Evolutionary conservation across 1,140 invertebrate genomes (phyloP).

Genomic region (Drosophila sproati): DNA sequence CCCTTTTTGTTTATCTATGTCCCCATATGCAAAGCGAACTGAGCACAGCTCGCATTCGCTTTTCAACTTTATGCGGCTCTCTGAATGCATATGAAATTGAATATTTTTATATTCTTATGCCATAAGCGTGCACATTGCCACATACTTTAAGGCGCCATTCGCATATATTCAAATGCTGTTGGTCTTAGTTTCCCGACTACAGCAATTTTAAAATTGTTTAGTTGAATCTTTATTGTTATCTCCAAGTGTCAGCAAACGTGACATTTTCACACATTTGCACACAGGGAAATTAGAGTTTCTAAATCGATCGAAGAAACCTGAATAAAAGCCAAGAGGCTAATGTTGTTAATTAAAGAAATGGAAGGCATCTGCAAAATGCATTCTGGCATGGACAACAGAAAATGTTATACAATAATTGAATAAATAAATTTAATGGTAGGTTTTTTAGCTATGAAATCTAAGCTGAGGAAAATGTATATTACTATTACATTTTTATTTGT

Average conservation of each 20-base stretch:
- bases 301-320: not conserved
- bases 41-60: constrained; percentile 27
- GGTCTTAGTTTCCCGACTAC: constrained; percentile 12
- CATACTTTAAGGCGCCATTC: constrained; percentile 43
- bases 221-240: constrained; percentile 54
- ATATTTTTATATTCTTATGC: constrained; percentile 48
- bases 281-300: not conserved
- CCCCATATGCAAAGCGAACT: constrained; percentile 36
- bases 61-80: constrained; percentile 41
- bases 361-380: not conserved
- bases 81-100: constrained; percentile 57
- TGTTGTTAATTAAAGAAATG: not conserved
- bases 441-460: no score
- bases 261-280: constrained; percentile 37
- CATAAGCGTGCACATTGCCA: constrained; percentile 40
- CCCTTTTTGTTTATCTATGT: constrained; percentile 29
- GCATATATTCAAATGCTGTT: constrained; percentile 39
- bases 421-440: not conserved
- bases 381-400: no score
- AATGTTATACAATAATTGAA: no score
- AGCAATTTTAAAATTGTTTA: constrained; percentile 17
- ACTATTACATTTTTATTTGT: no score
- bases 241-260: constrained; percentile 48
- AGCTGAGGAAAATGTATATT: no score
- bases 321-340: not conserved